Evolutionary conservation across 2,797 vertebrate species (phyloP).

Genomic region (Knipowitschia caucasica): DNA sequence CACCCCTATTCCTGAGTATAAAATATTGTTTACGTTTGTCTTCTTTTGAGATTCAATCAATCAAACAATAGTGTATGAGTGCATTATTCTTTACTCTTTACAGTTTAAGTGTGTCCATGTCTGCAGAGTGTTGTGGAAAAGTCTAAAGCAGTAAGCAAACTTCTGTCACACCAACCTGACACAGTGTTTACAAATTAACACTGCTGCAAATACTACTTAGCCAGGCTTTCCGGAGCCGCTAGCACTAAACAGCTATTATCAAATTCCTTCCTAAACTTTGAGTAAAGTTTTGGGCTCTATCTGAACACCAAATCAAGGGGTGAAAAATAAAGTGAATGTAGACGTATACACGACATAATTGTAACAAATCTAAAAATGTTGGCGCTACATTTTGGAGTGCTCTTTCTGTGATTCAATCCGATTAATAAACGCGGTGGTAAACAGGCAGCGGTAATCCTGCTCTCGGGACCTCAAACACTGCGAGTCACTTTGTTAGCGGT

Average conservation of each 20-base stretch:
- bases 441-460: slow-evolving; percentile 40
- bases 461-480: slow-evolving; percentile 33
- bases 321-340: too few species aligned
- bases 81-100: too few species aligned
- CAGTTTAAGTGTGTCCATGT: not conserved
- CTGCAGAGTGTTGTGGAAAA: not conserved
- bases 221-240: not conserved
- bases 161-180: not conserved
- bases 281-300: too few species aligned
- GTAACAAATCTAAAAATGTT: too few species aligned
- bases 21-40: too few species aligned
- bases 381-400: not conserved
- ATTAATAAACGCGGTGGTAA: slow-evolving; percentile 22
- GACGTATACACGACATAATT: too few species aligned
- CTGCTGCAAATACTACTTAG: not conserved
- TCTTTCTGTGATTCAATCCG: slow-evolving; percentile 6
- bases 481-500: slow-evolving; percentile 41
- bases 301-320: slow-evolving; percentile 2
- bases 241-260: not conserved
- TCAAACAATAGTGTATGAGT: not conserved
- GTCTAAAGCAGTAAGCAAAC: too few species aligned
- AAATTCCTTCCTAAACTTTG: too few species aligned
- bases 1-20: too few species aligned
- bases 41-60: too few species aligned
- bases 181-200: not conserved